A percentile compares a stretch with the other conserved stretches of the same genome.
Evolutionary conservation across 2,113 vertebrate genomes (phyloP).

Genomic region (Ahaetulla prasina): DNA sequence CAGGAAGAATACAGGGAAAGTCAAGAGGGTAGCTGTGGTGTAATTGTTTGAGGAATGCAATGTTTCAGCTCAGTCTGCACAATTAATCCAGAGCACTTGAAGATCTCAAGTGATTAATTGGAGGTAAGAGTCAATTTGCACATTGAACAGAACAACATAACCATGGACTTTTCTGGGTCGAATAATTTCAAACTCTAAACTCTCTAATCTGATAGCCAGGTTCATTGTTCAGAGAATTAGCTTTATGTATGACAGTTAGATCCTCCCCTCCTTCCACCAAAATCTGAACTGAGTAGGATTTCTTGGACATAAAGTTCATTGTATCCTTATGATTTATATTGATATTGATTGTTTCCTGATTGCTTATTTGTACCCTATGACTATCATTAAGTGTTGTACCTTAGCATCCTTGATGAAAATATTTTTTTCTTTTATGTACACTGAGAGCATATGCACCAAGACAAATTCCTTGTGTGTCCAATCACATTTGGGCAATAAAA

Average conservation of each 20-base stretch:
- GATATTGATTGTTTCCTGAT: too few relatives aligned
- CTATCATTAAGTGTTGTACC: too few relatives aligned
- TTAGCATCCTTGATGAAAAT: too few relatives aligned
- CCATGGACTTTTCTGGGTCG: neutral
- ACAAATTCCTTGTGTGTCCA: too few relatives aligned
- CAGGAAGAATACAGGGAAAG: too few relatives aligned
- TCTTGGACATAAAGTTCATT: neutral
- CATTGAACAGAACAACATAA: neutral
- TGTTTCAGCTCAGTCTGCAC: neutral
- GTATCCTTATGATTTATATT: too few relatives aligned
- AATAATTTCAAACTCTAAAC: neutral
- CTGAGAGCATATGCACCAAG: too few relatives aligned
- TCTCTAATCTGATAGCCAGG: neutral
- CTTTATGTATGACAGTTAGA: neutral
- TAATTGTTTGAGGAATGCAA: slow-evolving; percentile 6
- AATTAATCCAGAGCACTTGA: slow-evolving; percentile 2
- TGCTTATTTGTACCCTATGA: too few relatives aligned
- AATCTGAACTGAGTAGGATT: neutral
- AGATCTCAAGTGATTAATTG: slow-evolving; percentile 3
- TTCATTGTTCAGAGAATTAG: neutral
- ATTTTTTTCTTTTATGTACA: too few relatives aligned
- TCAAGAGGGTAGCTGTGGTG: neutral
- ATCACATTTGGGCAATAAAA: too few relatives aligned
- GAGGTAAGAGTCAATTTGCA: neutral
- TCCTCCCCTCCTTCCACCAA: neutral